Evolutionary conservation across 1,140 invertebrate genomes (phyloP).

Genomic region (Proctacanthus coquilletti): DNA sequence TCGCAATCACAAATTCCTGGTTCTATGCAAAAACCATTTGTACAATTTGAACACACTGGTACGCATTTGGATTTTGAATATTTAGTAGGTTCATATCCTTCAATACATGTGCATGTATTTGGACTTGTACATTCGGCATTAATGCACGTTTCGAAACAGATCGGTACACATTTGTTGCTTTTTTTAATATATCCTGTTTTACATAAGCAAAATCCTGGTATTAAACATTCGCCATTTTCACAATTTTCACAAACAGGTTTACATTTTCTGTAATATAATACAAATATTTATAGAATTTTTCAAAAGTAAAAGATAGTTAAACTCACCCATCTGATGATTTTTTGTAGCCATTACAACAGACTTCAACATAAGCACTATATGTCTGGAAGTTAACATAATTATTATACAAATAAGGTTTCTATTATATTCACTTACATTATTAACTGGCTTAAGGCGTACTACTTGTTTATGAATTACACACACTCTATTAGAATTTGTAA

Average conservation of each 20-base stretch:
- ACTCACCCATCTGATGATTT: too few relatives aligned
- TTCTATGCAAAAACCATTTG: conserved; percentile 33
- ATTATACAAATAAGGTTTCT: too few relatives aligned
- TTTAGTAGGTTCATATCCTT: background rate
- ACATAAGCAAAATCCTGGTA: background rate
- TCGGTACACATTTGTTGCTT: conserved; percentile 28
- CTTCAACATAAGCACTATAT: too few relatives aligned
- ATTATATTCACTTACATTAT: too few relatives aligned
- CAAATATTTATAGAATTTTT: too few relatives aligned
- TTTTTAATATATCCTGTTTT: background rate
- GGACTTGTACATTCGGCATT: background rate
- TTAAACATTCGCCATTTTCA: background rate
- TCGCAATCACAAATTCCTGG: conserved; percentile 38
- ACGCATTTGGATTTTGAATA: background rate
- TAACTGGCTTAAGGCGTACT: too few relatives aligned
- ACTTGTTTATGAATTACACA: too few relatives aligned
- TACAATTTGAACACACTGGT: background rate
- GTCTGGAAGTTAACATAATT: too few relatives aligned
- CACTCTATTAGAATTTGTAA: too few relatives aligned
- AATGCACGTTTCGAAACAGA: conserved; percentile 32
- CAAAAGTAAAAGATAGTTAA: too few relatives aligned
- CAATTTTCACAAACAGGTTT: background rate
- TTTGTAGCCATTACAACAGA: too few relatives aligned
- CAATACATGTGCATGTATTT: background rate
- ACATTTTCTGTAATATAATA: too few relatives aligned